Percentiles rank a stretch among this genome's conserved stretches.
These are phyloP conservation scores for Papilio polyxenes DNA, from an alignment of 1,140 invertebrate species.

Conservation along the genomic window DNA sequence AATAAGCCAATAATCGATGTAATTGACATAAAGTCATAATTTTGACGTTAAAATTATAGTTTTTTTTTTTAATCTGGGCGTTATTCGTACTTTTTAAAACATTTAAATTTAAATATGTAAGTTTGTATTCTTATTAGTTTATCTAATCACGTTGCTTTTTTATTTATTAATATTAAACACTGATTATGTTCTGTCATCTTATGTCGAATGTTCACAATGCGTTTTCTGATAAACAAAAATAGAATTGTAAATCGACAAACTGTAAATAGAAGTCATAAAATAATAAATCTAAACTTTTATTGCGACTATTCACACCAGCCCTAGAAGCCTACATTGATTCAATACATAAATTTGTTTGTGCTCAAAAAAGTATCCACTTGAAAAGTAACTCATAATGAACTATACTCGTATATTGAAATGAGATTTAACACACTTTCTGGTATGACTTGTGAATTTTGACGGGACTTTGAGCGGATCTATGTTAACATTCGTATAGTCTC, in stretches of 20 bases:
- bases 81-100: too few relatives aligned
- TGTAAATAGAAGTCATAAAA: background rate
- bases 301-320: background rate
- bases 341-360: conserved; percentile 11
- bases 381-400: conserved; percentile 26
- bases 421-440: conserved; percentile 32
- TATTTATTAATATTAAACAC: too few relatives aligned
- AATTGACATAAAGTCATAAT: too few relatives aligned
- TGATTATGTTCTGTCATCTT: background rate
- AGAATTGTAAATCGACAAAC: background rate
- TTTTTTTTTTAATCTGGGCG: too few relatives aligned
- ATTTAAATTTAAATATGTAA: too few relatives aligned
- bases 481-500: background rate
- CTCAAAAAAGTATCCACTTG: background rate
- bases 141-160: too few relatives aligned
- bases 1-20: too few relatives aligned
- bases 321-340: conserved; percentile 17
- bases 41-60: too few relatives aligned
- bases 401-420: conserved; percentile 27
- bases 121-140: too few relatives aligned
- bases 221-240: too few relatives aligned
- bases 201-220: background rate
- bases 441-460: conserved; percentile 35
- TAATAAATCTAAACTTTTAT: conserved; percentile 8
- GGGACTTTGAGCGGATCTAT: background rate